These are phyloP conservation scores for Autographa gamma DNA, from an alignment of 2,888 invertebrate species.

Conservation along the genomic window DNA sequence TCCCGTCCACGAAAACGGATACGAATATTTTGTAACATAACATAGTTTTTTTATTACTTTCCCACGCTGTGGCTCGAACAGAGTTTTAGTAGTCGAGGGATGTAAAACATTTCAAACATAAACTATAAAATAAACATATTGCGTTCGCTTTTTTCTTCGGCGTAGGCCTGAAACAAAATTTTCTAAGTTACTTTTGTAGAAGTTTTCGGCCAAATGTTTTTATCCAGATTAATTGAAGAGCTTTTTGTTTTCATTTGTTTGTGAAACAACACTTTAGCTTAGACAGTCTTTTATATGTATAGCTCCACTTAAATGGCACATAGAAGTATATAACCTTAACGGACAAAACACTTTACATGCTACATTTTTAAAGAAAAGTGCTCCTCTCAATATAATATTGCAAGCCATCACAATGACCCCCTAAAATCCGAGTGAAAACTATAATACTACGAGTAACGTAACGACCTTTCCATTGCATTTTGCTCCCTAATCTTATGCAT, in stretches of 20 bases:
- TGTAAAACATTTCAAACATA: constrained; percentile 34
- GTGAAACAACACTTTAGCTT: background rate
- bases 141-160: constrained; percentile 35
- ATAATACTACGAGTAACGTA: constrained; percentile 21
- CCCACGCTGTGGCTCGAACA: constrained; percentile 14
- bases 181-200: constrained; percentile 24
- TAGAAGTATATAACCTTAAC: background rate
- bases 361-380: background rate
- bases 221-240: constrained; percentile 21
- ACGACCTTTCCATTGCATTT: constrained; percentile 17
- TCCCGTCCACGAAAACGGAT: constrained; percentile 76
- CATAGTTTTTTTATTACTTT: constrained; percentile 51
- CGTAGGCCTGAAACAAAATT: constrained; percentile 37
- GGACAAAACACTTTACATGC: background rate
- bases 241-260: constrained; percentile 8
- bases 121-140: constrained; percentile 34
- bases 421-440: constrained; percentile 32
- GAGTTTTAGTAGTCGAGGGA: constrained; percentile 24
- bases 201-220: constrained; percentile 31
- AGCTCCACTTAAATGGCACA: background rate
- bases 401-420: constrained; percentile 18
- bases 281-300: background rate
- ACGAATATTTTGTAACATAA: constrained; percentile 72
- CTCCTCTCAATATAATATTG: constrained; percentile 14
- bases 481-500: constrained; percentile 17